Evolutionary conservation across 2,113 vertebrate species (phyloP).

Genomic region (Sitta europaea): DNA sequence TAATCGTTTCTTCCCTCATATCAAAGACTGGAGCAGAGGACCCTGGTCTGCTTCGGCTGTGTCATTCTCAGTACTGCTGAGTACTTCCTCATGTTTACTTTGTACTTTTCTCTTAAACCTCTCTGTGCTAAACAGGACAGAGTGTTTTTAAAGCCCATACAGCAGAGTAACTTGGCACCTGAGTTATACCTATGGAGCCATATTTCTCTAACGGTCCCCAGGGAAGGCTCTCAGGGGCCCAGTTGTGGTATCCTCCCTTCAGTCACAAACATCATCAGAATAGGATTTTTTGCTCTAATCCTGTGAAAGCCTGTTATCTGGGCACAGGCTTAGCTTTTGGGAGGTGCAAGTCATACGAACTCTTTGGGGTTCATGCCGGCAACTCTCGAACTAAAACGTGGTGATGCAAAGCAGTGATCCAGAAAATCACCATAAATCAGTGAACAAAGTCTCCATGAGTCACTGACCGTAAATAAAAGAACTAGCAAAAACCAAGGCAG

Average conservation of each 20-base stretch:
- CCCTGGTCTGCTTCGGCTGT: not conserved
- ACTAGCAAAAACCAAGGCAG: not conserved
- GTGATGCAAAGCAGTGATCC: not conserved
- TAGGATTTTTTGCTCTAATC: not conserved
- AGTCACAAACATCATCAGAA: not conserved
- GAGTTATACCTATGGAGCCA: not conserved
- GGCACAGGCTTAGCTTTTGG: not conserved
- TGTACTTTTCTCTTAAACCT: not conserved
- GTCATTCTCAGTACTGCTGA: not conserved
- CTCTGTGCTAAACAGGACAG: not conserved
- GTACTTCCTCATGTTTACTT: not conserved
- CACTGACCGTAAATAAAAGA: not conserved
- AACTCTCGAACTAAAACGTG: not conserved
- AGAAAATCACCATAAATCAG: not conserved
- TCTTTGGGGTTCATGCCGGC: not conserved
- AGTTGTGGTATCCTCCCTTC: not conserved
- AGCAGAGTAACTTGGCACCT: not conserved
- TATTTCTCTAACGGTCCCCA: not conserved
- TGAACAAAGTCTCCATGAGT: not conserved
- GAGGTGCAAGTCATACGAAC: rapidly evolving
- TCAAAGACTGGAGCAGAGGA: not conserved
- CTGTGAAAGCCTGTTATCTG: not conserved
- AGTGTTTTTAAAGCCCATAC: not conserved
- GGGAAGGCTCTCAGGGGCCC: not conserved
- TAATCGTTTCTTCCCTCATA: not conserved